Conservation (phyloP, 1,140 invertebrate species). For the Cotesia typhae region DNA sequence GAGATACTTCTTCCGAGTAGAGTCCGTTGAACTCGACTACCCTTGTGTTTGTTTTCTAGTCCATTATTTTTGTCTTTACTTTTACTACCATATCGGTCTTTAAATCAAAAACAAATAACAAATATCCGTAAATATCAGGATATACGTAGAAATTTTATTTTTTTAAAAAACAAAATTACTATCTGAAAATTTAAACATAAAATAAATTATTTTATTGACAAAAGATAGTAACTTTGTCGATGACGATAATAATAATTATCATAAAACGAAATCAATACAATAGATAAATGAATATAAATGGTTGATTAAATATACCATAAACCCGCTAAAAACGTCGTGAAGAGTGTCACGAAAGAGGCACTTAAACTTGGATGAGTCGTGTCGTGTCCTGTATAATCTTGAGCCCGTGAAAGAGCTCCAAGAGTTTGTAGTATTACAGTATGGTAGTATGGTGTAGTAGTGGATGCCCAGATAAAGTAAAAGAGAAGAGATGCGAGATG, state of each 20-base stretch:
- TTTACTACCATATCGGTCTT: background rate
- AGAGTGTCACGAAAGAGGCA: no score
- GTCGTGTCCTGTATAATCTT: no score
- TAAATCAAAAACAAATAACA: conserved; percentile 12
- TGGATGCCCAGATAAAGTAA: conserved; percentile 7
- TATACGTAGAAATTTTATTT: no score
- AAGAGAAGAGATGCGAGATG: no score
- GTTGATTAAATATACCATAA: no score
- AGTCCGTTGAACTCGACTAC: conserved; percentile 38
- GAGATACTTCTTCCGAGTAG: conserved; percentile 34
- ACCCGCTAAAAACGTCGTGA: no score
- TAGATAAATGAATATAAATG: no score
- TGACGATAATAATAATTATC: no score
- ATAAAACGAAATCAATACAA: no score
- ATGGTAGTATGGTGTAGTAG: background rate
- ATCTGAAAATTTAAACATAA: background rate
- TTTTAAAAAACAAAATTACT: background rate
- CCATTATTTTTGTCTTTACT: conserved; percentile 18
- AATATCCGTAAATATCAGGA: background rate
- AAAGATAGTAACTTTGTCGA: no score
- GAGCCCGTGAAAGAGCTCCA: no score
- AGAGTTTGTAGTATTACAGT: background rate
- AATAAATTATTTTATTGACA: background rate
- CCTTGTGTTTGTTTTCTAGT: conserved; percentile 14
- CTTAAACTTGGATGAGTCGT: no score